Evolutionary conservation across 23 tunicate species (phyloP).

Genomic region (Oikopleura albicans): DNA sequence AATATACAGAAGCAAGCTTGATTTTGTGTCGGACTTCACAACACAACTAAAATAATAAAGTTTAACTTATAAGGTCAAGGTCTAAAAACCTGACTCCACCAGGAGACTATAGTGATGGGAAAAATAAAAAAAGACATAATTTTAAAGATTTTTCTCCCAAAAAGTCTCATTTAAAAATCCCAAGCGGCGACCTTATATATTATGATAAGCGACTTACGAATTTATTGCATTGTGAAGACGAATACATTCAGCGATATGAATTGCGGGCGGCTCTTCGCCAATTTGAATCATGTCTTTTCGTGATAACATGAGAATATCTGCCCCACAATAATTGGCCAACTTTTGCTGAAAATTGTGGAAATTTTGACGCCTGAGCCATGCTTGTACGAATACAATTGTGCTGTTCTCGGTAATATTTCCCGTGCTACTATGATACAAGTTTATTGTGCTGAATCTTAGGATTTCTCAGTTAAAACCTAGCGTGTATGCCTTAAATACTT

Average conservation of each 20-base stretch:
- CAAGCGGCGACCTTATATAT: too few relatives aligned
- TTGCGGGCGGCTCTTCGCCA: conserved; percentile 26
- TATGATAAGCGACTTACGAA: too few relatives aligned
- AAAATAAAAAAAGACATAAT: too few relatives aligned
- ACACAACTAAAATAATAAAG: background rate
- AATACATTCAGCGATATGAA: conserved; percentile 43
- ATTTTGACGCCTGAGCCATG: conserved; percentile 56
- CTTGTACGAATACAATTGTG: conserved; percentile 17
- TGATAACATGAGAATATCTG: conserved; percentile 47
- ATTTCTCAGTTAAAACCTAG: too few relatives aligned
- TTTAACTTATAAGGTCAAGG: background rate
- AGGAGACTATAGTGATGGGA: too few relatives aligned
- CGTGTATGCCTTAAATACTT: too few relatives aligned
- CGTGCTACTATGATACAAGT: too few relatives aligned
- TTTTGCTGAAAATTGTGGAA: conserved; percentile 36
- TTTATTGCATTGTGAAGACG: conserved; percentile 50
- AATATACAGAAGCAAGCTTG: background rate
- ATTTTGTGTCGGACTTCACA: background rate
- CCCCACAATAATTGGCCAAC: conserved; percentile 36
- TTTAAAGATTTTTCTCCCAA: too few relatives aligned
- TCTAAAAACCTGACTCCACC: background rate
- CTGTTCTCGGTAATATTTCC: too few relatives aligned
- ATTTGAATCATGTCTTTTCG: conserved; percentile 65
- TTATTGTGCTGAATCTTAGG: too few relatives aligned
- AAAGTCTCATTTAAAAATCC: too few relatives aligned